Conservation (phyloP, 2,113 vertebrate species). For the Pitta sordida region DNA sequence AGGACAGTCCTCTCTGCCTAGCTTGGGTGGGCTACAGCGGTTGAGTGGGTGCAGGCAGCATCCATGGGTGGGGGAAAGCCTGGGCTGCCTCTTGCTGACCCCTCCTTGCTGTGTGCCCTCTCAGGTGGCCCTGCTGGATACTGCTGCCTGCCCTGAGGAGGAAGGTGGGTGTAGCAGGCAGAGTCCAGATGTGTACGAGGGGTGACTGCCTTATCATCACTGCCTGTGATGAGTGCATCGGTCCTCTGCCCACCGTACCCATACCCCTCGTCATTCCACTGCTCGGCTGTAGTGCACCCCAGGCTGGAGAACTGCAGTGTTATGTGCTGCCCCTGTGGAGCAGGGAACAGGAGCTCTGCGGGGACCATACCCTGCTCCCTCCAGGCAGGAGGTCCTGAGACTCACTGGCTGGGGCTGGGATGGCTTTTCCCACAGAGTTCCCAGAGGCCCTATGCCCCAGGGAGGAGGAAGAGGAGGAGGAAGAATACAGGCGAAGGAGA, state of each 20-base stretch:
- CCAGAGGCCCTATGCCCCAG: background rate
- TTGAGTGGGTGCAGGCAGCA: background rate
- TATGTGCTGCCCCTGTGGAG: background rate
- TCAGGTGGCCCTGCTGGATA: slow-evolving; percentile 21
- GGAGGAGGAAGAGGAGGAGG: background rate
- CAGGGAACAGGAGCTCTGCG: background rate
- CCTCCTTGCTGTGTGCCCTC: background rate
- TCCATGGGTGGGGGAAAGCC: background rate
- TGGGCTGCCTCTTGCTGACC: background rate
- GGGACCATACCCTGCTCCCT: background rate
- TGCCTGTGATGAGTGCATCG: accelerated
- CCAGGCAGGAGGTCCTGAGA: background rate
- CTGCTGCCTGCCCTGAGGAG: background rate
- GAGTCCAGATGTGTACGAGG: accelerated
- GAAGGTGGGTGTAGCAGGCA: slow-evolving; percentile 45
- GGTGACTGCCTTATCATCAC: background rate
- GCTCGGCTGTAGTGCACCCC: background rate
- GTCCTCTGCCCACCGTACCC: background rate
- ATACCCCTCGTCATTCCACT: accelerated
- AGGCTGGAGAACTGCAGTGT: background rate
- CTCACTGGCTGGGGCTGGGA: background rate
- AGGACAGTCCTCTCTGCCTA: background rate
- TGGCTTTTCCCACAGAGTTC: background rate
- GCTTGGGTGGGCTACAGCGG: background rate
- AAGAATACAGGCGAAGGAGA: background rate